These are phyloP conservation scores for Antedon mediterranea DNA, from an alignment of 53 echinoderm and acorn worm species.

Conservation along the genomic window DNA sequence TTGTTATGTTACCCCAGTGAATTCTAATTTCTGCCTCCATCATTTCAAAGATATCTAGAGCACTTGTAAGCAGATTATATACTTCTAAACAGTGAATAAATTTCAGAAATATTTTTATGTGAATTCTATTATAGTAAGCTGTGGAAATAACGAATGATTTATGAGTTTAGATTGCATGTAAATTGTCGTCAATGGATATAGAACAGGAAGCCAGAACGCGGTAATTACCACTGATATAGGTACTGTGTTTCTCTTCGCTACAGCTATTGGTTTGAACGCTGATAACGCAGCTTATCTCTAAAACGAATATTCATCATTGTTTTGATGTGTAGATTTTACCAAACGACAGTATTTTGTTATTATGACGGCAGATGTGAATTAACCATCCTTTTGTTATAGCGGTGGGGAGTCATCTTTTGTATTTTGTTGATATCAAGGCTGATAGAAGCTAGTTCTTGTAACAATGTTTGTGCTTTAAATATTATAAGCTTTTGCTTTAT, in stretches of 20 bases:
- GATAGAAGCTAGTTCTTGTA: not conserved
- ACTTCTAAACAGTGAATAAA: not conserved
- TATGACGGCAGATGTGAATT: not conserved
- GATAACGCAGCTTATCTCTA: not conserved
- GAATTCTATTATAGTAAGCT: not conserved
- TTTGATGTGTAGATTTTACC: not conserved
- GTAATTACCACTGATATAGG: not conserved
- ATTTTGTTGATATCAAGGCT: not conserved
- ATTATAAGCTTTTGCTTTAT: not conserved
- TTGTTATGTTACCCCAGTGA: not conserved
- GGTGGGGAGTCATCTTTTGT: not conserved
- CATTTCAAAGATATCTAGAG: not conserved
- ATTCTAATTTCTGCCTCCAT: not conserved
- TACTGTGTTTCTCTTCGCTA: not conserved
- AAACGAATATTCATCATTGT: not conserved
- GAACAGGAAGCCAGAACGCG: not conserved
- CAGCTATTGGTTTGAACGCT: not conserved
- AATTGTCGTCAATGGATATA: not conserved
- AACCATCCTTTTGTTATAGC: not conserved
- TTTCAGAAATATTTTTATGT: not conserved
- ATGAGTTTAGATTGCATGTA: not conserved
- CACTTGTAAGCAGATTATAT: not conserved
- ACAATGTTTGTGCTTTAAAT: not conserved
- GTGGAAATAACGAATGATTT: not conserved
- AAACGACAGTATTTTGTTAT: not conserved